Evolutionary conservation across 2,888 invertebrate species (phyloP), one percentile per base, ranked within the genome.

Genomic region (Zaprionus obscuricornis): DNA sequence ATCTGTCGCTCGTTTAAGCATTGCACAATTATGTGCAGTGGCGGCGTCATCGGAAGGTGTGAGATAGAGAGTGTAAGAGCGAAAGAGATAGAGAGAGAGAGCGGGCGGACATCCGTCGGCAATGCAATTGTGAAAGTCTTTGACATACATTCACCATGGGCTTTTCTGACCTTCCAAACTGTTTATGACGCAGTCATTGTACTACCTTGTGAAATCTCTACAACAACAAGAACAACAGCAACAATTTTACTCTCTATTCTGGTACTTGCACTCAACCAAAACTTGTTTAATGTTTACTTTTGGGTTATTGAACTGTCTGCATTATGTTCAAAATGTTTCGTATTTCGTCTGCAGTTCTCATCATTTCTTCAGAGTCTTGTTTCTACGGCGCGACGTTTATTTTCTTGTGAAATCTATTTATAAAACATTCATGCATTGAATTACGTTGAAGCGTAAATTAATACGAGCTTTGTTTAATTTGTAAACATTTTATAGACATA

Each of bases 161-260:
- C 10, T 16, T 18, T 13, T 24, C n/a, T 22, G 7, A 16, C 10
- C 7, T 29, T 33, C n/a, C 36, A 22, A 34, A 26, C 31, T 27
- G 26, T 27, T 31, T 31, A 57, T 69, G 66, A 66, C 57, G 55
- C 29, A 26, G 46, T 14, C 22, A 52, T n/a, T 40, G 46, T 14
- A n/a, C 33, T 52, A 36, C 42, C 43, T 74, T 66, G 63, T 65
- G 83, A 76, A 76, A 82, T 82, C 51, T 18, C 3, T 10, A 2
- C 11, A 18, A 31, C 40, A 27, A n/a, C 27, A 31, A 29, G n/a
- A n/a, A n/a, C n/a, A n/a, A n/a, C n/a, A n/a, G n/a, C n/a, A n/a
- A n/a, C n/a, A 17, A 7, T 8, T 16, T n/a, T 6, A 17, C 22
- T 6, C 29, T 13, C 14, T 22, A 33, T 45, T 24, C 20, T 14